phyloP scores from a whole-genome alignment of 2,888 invertebrate genomes.

The Caenorhabditis macrosperma region DNA sequence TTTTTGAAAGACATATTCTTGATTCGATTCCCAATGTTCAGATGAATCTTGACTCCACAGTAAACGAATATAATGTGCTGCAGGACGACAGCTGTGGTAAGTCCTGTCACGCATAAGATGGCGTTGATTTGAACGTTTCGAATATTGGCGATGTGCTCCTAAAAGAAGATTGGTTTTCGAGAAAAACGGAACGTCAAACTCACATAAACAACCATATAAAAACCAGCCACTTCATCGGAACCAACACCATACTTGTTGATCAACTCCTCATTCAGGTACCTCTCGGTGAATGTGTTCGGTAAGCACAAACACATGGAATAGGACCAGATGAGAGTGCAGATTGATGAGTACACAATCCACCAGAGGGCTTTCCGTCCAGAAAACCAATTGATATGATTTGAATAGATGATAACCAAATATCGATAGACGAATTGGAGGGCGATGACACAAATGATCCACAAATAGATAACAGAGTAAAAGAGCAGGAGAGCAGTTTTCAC shows the following conservation, averaged over 20 bases:
- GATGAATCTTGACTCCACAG: background rate
- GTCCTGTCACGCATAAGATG: background rate
- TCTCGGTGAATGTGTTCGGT: no score
- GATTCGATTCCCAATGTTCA: background rate
- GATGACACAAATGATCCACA: no score
- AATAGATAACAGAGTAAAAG: no score
- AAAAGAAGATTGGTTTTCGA: background rate
- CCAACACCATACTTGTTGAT: background rate
- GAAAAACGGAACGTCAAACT: background rate
- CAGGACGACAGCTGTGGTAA: no score
- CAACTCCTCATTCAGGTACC: background rate
- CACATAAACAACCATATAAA: background rate
- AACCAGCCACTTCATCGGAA: background rate
- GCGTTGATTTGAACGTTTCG: background rate
- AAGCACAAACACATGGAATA: no score
- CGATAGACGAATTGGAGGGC: no score
- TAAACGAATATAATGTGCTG: background rate
- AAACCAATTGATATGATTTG: no score
- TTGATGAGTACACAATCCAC: no score
- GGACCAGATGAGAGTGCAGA: no score
- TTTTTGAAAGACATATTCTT: background rate
- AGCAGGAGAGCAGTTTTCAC: no score
- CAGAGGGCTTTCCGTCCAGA: no score
- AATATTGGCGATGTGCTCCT: background rate
- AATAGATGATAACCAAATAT: no score